Evolutionary conservation across 92 coral and sea anemone species (phyloP), one percentile per base, ranked within the genome.

Genomic region (Isaurus tuberculatus): DNA sequence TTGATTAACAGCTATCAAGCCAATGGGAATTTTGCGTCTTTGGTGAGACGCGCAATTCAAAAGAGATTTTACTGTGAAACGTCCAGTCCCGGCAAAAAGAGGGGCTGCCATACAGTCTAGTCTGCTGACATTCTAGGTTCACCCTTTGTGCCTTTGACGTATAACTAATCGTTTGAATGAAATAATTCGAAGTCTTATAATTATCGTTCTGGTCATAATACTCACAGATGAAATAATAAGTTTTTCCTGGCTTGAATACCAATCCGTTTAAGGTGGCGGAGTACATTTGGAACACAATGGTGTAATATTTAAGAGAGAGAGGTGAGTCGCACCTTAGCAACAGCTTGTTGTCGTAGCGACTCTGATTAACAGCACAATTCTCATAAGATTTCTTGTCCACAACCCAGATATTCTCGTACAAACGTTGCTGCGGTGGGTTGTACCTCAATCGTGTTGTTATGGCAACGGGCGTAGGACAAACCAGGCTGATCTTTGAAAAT

Each of bases 261-360:
- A 75, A 22, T 8, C 81, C 81, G 0, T 75, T 2, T 36, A 55
- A 9, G 13, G 81, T 55, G 9, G 81, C 81, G 4, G 81, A 53
- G 48, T 53, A 75, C 81, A 75, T 53, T 9, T 75, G 81, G 26
- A 75, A 75, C 48, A 75, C 81, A 34, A 75, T 53, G 8, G 81
- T 75, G 81, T 53, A 75, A 22, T 75, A 75, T n/a, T 57, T 55
- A 11, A 75, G 81, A 28, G 48, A n/a, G 30, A 55, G 5, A 7
- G 81, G 81, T 22, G 81, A 31, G 43, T 75, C 67, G 13, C 81
- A 75, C 25, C 81, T 44, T 36, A 75, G 9, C 20, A 75, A 26
- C 28, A 55, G 67, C 31, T 65, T 75, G 81, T 75, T 75, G 26
- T 27, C 36, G 0, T 43, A 44, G 3, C 13, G 43, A 6, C 10